These are phyloP conservation scores for Drosophila macrothrix DNA, from an alignment of 2,888 invertebrate species.

Conservation along the genomic window DNA sequence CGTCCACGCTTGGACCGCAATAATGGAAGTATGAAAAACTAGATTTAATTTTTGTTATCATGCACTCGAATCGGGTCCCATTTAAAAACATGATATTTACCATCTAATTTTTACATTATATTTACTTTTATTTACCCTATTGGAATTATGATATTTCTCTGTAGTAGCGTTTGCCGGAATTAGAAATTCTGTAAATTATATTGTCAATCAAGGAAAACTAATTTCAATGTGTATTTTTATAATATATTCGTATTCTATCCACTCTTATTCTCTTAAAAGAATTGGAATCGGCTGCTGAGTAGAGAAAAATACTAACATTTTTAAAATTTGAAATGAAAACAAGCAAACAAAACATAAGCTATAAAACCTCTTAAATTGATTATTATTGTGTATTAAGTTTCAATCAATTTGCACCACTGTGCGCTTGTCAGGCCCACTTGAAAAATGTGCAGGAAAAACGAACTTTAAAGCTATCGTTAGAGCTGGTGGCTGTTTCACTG, in stretches of 20 bases:
- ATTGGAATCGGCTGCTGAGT: neutral
- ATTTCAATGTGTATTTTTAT: neutral
- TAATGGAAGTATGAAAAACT: neutral
- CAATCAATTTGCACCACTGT: slow-evolving; percentile 38
- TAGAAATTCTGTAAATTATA: neutral
- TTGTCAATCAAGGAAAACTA: neutral
- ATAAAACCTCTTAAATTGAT: neutral
- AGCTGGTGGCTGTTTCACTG: slow-evolving; percentile 21
- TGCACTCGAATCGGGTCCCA: neutral
- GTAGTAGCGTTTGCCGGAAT: neutral
- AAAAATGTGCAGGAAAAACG: slow-evolving; percentile 30
- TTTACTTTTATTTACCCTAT: neutral
- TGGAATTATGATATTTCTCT: neutral
- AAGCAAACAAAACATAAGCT: neutral
- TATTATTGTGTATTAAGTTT: neutral
- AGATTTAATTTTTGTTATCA: neutral
- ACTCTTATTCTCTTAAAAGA: neutral
- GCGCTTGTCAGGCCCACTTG: slow-evolving; percentile 22
- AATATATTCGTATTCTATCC: neutral
- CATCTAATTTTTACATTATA: neutral
- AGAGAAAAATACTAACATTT: neutral
- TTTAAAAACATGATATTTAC: neutral
- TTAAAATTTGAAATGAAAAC: neutral
- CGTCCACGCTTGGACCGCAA: neutral
- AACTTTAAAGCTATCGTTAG: slow-evolving; percentile 46